Evolutionary conservation across 1,140 invertebrate species (phyloP).

Genomic region (Platorchestia sp.): DNA sequence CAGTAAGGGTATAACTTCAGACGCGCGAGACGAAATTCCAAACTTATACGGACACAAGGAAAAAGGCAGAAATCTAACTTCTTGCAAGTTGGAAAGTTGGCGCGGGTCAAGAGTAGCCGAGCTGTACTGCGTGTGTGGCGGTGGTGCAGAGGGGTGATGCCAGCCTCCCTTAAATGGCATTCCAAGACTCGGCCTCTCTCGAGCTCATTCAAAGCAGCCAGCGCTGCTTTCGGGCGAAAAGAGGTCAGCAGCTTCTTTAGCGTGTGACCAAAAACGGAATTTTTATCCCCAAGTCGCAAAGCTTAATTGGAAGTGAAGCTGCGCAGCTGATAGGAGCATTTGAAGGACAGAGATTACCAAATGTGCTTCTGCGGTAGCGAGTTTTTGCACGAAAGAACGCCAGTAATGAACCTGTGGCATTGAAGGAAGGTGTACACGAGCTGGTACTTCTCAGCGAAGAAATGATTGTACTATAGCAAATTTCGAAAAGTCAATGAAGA

Average conservation of each 20-base stretch:
- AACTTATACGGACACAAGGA: background rate
- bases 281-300: background rate
- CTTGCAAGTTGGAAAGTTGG: background rate
- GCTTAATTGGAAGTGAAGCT: background rate
- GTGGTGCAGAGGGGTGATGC: background rate
- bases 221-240: background rate
- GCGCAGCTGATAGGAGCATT: background rate
- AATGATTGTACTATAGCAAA: background rate
- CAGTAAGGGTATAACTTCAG: background rate
- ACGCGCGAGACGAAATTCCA: background rate
- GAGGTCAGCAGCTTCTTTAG: background rate
- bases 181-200: background rate
- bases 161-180: background rate
- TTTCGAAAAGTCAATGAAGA: background rate
- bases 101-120: background rate
- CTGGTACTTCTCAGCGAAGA: background rate
- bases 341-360: background rate
- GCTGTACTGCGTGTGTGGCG: background rate
- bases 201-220: background rate
- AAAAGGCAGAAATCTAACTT: background rate
- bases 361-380: background rate
- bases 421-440: background rate
- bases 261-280: background rate
- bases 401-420: background rate
- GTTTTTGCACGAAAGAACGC: background rate